Percentiles rank a stretch among this genome's conserved stretches.
Conservation (phyloP, 64 coral and sea anemone species). For the Actinia tenebrosa region DNA sequence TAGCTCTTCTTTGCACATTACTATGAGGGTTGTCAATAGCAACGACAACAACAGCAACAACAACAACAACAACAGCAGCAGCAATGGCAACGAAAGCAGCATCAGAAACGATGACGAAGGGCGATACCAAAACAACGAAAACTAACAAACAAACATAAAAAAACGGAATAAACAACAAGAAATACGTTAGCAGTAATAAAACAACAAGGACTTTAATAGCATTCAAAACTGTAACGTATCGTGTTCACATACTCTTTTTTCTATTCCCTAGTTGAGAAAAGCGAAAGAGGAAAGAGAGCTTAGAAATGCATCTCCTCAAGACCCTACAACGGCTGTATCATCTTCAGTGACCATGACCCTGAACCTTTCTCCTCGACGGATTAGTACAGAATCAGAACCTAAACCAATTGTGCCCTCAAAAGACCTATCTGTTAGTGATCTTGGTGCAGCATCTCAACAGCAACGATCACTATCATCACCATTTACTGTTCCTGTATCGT, state of each 20-base stretch:
- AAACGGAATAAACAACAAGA: no score
- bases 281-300: slow-evolving; percentile 17
- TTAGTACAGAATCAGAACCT: background rate
- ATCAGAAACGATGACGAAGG: no score
- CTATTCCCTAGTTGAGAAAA: background rate
- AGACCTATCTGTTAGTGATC: background rate
- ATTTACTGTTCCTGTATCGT: background rate
- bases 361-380: background rate
- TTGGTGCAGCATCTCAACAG: background rate
- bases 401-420: background rate
- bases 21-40: no score
- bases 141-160: no score
- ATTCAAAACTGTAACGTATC: background rate
- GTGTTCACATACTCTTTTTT: background rate
- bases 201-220: background rate
- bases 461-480: background rate
- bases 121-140: no score
- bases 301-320: background rate
- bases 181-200: no score
- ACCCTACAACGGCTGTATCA: background rate
- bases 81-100: no score
- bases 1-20: no score
- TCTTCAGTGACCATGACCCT: background rate
- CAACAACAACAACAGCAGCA: no score
- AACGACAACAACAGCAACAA: no score